Evolutionary conservation across 2,113 vertebrate genomes (phyloP).

Genomic region (Pangasianodon hypophthalmus): DNA sequence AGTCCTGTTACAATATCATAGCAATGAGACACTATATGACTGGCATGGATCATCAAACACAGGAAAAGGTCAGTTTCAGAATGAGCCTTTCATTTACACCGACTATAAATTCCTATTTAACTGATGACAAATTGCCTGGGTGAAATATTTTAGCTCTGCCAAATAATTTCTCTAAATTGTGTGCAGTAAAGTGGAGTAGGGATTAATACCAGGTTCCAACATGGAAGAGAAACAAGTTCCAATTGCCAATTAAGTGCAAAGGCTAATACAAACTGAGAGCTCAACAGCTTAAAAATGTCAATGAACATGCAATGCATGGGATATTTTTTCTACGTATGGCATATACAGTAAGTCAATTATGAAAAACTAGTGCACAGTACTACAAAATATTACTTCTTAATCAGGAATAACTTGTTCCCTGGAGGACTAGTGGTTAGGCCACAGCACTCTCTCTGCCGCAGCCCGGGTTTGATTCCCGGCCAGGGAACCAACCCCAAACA

Average conservation of each 20-base stretch:
- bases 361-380: not conserved
- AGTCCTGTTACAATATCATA: not conserved
- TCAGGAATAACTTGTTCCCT: not conserved
- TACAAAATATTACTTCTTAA: not conserved
- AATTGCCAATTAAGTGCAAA: not conserved
- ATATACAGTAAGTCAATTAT: not conserved
- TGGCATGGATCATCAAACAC: not conserved
- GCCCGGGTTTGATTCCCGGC: too few species aligned
- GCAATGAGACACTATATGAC: not conserved
- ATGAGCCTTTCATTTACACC: constrained; percentile 76
- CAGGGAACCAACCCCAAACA: too few species aligned
- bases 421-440: too few species aligned
- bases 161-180: constrained; percentile 57
- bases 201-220: constrained; percentile 57
- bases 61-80: constrained; percentile 78
- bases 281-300: not conserved
- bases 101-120: constrained; percentile 75
- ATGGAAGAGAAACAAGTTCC: constrained; percentile 1
- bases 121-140: constrained; percentile 68
- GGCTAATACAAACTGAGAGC: not conserved
- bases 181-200: constrained; percentile 60
- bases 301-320: not conserved
- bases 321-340: not conserved
- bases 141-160: constrained; percentile 66
- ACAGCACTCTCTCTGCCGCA: too few species aligned